Base-by-base conservation (phyloP, 1,140 invertebrate species). In the Cydia amplana region DNA sequence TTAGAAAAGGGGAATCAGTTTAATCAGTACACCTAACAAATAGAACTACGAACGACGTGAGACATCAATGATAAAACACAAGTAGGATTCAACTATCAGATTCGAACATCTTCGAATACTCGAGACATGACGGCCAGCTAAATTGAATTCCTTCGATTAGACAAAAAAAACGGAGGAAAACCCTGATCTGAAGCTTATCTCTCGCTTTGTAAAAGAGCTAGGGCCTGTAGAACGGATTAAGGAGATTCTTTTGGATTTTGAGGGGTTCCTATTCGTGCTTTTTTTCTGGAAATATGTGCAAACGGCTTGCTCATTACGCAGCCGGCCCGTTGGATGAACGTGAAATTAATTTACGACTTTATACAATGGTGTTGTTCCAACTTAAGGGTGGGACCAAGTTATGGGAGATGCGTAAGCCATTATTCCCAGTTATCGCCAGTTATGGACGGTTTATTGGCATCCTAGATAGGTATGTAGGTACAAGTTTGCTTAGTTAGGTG, bases 301-400 rank as follows among this genome's bases (percentile, higher is more conserved):
- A 82, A 83, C 78, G 80, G 80, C 51, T 32, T 40, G 51, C 79
- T 83, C 82, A 81, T 80, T 81, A 82, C 75, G 46, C 28, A 74
- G 46, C 72, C 51, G 51, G 16, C 32, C 43, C 49, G 75, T 23
- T 28, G 75, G 80, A 77, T 74, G 77, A 78, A 80, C 75, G 77
- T 63, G 73, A 80, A 84, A 85, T 85, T 87, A 85, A 86, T 87
- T 87, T 86, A 85, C 77, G 79, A 75, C 79, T 83, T 83, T 81
- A 87, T 86, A 83, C 81, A 83, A 78, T 67, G 73, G 70, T 36
- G 76, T 64, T 32, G 73, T 74, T 78, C 46, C 77, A 40, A 72
- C 73, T 65, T 55, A n/a, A 51, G 40, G 18, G 12, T 75, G 76
- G 32, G 67, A 25, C 0, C n/a, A 78, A 75, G 72, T 32, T 12